Conservation (phyloP, 2,888 invertebrate genomes). For the Nebria salina region DNA sequence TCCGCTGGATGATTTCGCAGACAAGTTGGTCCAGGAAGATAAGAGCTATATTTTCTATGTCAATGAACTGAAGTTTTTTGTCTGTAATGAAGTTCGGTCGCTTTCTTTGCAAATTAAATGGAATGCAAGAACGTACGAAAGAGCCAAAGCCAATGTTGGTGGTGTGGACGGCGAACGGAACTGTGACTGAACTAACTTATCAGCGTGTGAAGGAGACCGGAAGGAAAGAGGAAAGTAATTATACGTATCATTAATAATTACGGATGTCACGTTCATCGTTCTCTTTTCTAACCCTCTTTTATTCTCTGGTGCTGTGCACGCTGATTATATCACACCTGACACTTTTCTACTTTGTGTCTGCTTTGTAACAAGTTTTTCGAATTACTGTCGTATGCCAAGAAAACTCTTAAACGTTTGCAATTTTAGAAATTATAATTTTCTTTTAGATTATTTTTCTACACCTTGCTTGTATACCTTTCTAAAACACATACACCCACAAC, state of each 20-base stretch:
- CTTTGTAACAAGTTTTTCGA: conserved; percentile 37
- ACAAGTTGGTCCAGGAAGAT: conserved; percentile 34
- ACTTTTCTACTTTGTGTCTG: conserved; percentile 7
- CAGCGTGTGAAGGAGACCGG: conserved; percentile 26
- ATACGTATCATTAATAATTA: conserved; percentile 44
- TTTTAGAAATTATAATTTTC: neutral
- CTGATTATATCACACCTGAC: conserved; percentile 22
- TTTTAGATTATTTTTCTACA: neutral
- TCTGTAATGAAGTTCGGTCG: conserved; percentile 10
- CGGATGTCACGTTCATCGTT: conserved; percentile 30
- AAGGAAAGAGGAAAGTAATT: conserved; percentile 40
- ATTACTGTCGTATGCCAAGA: conserved; percentile 37
- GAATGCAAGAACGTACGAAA: conserved; percentile 14
- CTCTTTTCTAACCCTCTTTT: conserved; percentile 16
- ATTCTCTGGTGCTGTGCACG: conserved; percentile 18
- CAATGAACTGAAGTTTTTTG: conserved; percentile 35
- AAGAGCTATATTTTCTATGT: conserved; percentile 41
- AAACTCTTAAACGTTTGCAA: conserved; percentile 6
- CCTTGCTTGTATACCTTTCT: neutral
- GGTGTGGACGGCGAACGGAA: neutral
- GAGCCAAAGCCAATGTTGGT: neutral
- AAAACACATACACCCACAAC: too few species aligned
- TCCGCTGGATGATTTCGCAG: neutral
- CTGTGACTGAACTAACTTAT: conserved; percentile 30
- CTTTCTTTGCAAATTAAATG: conserved; percentile 32